Percentiles rank a stretch among this genome's conserved stretches.
Evolutionary conservation across 2,888 invertebrate species (phyloP).

Genomic region (Harpalus rubripes): DNA sequence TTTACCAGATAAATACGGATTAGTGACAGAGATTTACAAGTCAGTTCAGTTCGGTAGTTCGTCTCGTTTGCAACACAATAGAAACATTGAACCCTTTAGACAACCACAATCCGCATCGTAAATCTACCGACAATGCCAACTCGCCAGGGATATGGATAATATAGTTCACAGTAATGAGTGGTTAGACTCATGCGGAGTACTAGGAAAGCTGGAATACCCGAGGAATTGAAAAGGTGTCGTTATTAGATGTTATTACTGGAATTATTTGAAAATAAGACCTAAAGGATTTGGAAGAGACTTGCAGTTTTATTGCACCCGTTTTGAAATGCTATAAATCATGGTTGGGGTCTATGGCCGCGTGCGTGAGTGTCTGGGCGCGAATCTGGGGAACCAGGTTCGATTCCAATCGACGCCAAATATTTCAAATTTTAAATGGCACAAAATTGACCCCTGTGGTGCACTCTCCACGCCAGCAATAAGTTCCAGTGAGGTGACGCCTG

Average conservation of each 20-base stretch:
- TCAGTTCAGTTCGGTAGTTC: slow-evolving; percentile 36
- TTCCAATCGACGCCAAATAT: too few relatives aligned
- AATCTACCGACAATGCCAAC: slow-evolving; percentile 43
- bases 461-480: too few relatives aligned
- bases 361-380: too few relatives aligned
- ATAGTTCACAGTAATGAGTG: slow-evolving; percentile 33
- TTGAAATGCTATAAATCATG: slow-evolving; percentile 2
- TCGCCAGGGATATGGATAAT: slow-evolving; percentile 10
- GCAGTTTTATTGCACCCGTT: slow-evolving; percentile 2
- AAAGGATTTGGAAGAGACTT: background rate
- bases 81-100: slow-evolving; percentile 57
- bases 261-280: background rate
- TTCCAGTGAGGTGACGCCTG: too few relatives aligned
- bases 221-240: background rate
- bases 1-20: slow-evolving; percentile 53
- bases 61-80: slow-evolving; percentile 44
- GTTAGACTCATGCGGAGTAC: slow-evolving; percentile 49
- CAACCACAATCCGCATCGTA: slow-evolving; percentile 50
- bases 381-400: too few relatives aligned
- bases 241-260: slow-evolving; percentile 14
- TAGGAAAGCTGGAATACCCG: slow-evolving; percentile 9
- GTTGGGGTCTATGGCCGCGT: too few relatives aligned
- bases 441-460: too few relatives aligned
- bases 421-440: too few relatives aligned
- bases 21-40: slow-evolving; percentile 59